phyloP scores from a whole-genome alignment of 2,113 vertebrate species.

The Ia io region DNA sequence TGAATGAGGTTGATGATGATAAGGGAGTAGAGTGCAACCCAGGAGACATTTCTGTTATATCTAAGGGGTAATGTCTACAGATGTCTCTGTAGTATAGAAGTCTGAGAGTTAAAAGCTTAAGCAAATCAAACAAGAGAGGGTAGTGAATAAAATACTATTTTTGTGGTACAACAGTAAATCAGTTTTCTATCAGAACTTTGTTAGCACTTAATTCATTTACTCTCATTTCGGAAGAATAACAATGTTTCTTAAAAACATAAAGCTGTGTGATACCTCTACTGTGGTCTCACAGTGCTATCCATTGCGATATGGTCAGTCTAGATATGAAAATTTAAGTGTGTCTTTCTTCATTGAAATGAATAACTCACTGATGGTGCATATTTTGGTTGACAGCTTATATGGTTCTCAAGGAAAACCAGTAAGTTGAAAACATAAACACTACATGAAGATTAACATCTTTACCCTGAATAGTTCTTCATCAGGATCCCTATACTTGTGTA shows the following conservation, averaged over 20 bases:
- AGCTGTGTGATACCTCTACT: not conserved
- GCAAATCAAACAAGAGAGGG: not conserved
- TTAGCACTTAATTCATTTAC: not conserved
- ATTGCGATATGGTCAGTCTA: not conserved
- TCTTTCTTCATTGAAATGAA: not conserved
- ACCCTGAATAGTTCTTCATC: not conserved
- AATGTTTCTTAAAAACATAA: not conserved
- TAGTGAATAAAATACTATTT: not conserved
- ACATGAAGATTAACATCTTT: not conserved
- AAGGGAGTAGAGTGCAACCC: not conserved
- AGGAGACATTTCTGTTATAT: not conserved
- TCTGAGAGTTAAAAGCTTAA: not conserved
- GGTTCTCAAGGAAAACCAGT: not conserved
- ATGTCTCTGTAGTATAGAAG: not conserved
- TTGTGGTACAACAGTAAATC: not conserved
- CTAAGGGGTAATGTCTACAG: not conserved
- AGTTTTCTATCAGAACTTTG: not conserved
- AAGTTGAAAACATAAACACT: not conserved
- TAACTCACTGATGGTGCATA: not conserved
- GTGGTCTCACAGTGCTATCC: not conserved
- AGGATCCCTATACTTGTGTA: not conserved
- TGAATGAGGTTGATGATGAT: not conserved
- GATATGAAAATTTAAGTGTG: not conserved
- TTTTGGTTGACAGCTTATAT: not conserved
- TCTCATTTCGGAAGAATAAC: not conserved